phyloP scores from a whole-genome alignment of 35 echinoderm and acorn worm genomes.

The Apostichopus japonicus region DNA sequence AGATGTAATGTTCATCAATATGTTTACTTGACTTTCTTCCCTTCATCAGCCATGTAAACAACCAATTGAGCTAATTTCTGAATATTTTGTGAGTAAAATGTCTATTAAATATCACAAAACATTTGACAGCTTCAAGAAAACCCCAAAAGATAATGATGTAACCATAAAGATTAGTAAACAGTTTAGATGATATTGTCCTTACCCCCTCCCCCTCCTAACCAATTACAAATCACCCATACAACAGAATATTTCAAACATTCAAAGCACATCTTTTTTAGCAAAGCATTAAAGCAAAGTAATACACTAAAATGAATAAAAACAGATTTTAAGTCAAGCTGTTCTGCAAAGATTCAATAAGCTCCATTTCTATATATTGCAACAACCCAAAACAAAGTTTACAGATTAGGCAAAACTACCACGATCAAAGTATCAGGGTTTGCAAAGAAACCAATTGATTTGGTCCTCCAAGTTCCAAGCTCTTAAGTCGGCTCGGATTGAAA shows the following conservation, averaged over 20 bases:
- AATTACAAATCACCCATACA: too few relatives aligned
- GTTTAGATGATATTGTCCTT: too few relatives aligned
- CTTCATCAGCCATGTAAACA: too few relatives aligned
- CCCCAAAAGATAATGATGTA: too few relatives aligned
- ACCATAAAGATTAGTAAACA: too few relatives aligned
- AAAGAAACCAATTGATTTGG: slow-evolving; percentile 89
- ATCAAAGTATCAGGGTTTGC: slow-evolving; percentile 61
- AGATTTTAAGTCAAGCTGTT: neutral
- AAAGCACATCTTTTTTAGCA: neutral
- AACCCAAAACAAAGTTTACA: neutral
- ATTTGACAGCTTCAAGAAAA: too few relatives aligned
- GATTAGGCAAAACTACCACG: neutral
- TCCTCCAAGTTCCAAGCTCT: slow-evolving; percentile 82
- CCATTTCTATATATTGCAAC: neutral
- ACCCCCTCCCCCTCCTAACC: too few relatives aligned
- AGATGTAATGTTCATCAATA: too few relatives aligned
- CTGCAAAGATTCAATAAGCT: neutral
- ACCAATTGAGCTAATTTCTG: too few relatives aligned
- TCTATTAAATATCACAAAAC: too few relatives aligned
- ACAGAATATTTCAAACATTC: neutral
- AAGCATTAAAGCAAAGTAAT: neutral
- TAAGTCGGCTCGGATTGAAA: slow-evolving; percentile 59
- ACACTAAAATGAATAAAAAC: neutral
- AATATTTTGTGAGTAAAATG: too few relatives aligned
- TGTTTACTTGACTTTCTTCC: too few relatives aligned